phyloP scores from a whole-genome alignment of 2,113 vertebrate species.

The Pavo muticus region DNA sequence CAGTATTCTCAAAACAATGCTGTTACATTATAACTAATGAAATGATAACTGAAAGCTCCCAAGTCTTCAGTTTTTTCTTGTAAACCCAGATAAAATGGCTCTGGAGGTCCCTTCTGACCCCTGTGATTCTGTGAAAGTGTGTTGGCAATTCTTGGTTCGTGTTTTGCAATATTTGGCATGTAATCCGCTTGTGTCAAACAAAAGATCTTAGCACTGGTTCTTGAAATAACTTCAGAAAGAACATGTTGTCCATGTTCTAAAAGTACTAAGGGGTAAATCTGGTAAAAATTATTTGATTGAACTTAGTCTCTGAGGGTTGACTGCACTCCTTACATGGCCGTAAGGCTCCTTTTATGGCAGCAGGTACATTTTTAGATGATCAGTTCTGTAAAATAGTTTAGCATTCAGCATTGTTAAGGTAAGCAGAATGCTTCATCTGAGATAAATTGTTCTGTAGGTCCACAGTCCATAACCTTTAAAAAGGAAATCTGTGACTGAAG shows the following conservation, averaged over 20 bases:
- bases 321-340: neutral
- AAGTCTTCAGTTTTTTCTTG: neutral
- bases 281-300: neutral
- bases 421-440: neutral
- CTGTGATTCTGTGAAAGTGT: neutral
- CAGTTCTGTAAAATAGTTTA: neutral
- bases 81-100: neutral
- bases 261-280: neutral
- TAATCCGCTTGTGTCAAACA: neutral
- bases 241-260: neutral
- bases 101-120: too few relatives aligned
- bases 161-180: neutral
- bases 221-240: neutral
- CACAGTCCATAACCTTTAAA: slow-evolving; percentile 13
- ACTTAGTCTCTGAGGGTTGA: neutral
- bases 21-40: neutral
- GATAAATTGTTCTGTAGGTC: neutral
- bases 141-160: neutral
- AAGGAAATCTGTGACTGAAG: neutral
- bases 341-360: neutral
- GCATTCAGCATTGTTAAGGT: neutral
- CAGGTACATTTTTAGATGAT: neutral
- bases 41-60: neutral
- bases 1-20: neutral
- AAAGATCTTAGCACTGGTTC: neutral